Evolutionary conservation across 2,888 invertebrate species (phyloP).

Genomic region (Falcaria lacertinaria): DNA sequence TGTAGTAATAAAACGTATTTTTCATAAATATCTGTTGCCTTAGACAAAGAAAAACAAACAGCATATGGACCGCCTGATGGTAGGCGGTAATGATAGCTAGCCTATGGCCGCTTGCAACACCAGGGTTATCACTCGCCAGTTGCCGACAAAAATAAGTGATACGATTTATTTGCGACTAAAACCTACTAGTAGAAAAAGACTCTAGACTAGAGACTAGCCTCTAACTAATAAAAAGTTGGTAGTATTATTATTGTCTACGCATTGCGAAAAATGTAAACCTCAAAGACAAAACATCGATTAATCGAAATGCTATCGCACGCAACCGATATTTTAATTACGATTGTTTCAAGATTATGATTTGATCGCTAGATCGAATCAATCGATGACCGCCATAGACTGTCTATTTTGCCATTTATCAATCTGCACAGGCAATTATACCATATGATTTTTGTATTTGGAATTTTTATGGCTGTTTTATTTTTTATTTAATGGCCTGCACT

Average conservation of each 20-base stretch:
- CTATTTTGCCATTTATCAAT: conserved; percentile 1
- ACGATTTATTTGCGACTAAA: too few species aligned
- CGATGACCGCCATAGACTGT: not conserved
- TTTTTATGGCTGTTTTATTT: not conserved
- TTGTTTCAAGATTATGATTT: not conserved
- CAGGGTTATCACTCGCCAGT: too few species aligned
- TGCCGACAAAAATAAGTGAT: too few species aligned
- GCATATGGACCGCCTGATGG: too few species aligned
- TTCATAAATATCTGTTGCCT: too few species aligned
- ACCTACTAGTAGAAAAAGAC: not conserved
- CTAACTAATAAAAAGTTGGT: too few species aligned
- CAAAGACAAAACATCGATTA: not conserved
- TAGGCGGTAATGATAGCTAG: too few species aligned
- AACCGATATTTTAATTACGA: conserved; percentile 1
- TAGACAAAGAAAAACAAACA: too few species aligned
- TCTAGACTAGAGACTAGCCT: too few species aligned
- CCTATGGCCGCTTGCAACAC: too few species aligned
- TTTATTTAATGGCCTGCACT: too few species aligned
- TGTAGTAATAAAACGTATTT: too few species aligned
- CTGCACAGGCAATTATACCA: not conserved
- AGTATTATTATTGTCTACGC: not conserved
- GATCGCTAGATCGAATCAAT: conserved; percentile 1
- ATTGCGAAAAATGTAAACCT: not conserved
- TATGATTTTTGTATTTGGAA: not conserved
- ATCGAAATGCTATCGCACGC: not conserved